Evolutionary conservation across 2,888 invertebrate genomes (phyloP), one percentile per base, ranked within the genome.

Genomic region (Byasa hedistus): DNA sequence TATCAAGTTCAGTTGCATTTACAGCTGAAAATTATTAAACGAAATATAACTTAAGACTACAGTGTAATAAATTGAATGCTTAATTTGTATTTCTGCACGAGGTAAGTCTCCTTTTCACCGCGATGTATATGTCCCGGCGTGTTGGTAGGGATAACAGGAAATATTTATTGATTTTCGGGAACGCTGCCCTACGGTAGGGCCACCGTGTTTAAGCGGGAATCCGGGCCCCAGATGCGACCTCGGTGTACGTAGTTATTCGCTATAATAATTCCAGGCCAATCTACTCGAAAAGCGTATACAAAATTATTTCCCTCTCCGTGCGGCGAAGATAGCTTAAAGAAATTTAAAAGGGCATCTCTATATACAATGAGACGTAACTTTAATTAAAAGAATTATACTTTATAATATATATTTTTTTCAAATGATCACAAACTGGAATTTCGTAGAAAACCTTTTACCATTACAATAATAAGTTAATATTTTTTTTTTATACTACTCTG

Each of bases 81-180:
- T 15, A 54, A 22, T 5, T 22, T 54, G 52, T 54, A 54, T 54
- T 22, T 48, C 44, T 59, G 32, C 54, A 61, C 36, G 23, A 3
- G 57, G 22, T 57, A 54, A 66, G 62, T 57, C 61, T 57, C 51
- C 48, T 59, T 60, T 65, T 51, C 56, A 61, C 22, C 48, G 32
- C 21, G 24, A 55, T 55, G 27, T 63, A 48, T 48, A 48, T 15
- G 32, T 24, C 10, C 48, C 32, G 60, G 64, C 51, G 24, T 51
- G 51, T 65, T 60, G 36, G 51, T 48, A 32, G 65, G 56, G 60
- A 60, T 65, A 56, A 65, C 60, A 55, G 27, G 56, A 61, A 57
- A 61, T 65, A 65, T 65, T 57, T 65, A 65, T 65, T 57, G 65
- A 65, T 65, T 65, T 65, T 61, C 56, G 36, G 56, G 23, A 60